A percentile compares a stretch with the other conserved stretches of the same genome.
Evolutionary conservation across 2,113 vertebrate species (phyloP).

Genomic region (Sciurus niger): DNA sequence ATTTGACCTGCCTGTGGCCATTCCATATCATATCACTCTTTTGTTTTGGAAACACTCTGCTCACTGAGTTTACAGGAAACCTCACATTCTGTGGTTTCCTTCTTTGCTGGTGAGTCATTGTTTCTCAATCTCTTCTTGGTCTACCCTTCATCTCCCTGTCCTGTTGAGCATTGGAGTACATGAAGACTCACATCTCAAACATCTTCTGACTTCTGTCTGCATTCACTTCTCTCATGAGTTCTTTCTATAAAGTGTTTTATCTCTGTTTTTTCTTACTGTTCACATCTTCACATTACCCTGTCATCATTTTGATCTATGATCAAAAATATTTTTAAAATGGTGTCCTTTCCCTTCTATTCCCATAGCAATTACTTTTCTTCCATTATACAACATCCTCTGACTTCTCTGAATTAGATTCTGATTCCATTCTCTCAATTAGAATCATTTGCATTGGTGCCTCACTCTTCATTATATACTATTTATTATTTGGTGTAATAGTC

Average conservation of each 20-base stretch:
- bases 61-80: neutral
- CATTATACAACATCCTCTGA: neutral
- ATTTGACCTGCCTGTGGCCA: neutral
- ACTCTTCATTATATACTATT: neutral
- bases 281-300: neutral
- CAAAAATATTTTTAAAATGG: neutral
- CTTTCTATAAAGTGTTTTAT: neutral
- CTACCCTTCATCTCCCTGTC: neutral
- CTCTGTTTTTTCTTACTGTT: neutral
- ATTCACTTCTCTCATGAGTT: neutral
- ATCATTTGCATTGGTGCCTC: neutral
- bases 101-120: rapidly evolving
- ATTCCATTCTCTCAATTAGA: neutral
- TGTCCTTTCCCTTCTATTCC: neutral
- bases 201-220: neutral
- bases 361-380: neutral
- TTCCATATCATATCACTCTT: neutral
- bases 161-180: neutral
- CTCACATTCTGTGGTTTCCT: rapidly evolving
- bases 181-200: neutral
- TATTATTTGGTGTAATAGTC: neutral
- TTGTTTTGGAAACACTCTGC: neutral
- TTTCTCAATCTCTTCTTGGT: neutral
- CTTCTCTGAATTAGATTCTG: neutral
- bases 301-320: neutral